A percentile compares a stretch with the other conserved stretches of the same genome.
These are phyloP conservation scores for Notamacropus eugenii DNA, from an alignment of 2,797 vertebrate genomes.

Conservation along the genomic window DNA sequence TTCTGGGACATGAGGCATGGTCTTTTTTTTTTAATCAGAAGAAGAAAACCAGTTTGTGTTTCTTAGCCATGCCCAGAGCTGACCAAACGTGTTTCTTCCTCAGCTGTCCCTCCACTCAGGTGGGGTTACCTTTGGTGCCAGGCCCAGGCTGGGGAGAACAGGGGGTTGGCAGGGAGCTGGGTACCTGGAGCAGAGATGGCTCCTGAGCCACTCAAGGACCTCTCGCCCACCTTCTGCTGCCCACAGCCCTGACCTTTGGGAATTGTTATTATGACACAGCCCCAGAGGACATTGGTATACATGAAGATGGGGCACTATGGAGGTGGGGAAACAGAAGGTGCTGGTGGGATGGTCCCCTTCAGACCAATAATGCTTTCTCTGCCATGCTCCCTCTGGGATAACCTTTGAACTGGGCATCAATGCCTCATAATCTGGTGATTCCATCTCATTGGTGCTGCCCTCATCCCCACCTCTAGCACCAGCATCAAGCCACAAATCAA, in stretches of 20 bases:
- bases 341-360: no score
- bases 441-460: background rate
- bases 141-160: background rate
- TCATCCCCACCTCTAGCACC: background rate
- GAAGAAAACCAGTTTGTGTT: background rate
- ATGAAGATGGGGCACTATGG: background rate
- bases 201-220: background rate
- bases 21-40: background rate
- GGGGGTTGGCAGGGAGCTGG: background rate
- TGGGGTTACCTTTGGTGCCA: background rate
- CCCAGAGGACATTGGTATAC: background rate
- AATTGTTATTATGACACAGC: background rate
- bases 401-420: background rate
- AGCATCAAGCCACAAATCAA: background rate
- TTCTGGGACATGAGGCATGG: background rate
- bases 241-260: background rate
- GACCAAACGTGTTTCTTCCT: background rate
- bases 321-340: background rate
- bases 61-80: background rate
- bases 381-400: background rate
- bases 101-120: background rate
- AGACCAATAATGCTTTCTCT: no score
- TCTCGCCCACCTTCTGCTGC: background rate
- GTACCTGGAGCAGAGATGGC: background rate
- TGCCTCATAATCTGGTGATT: background rate